Evolutionary conservation across 2,888 invertebrate genomes (phyloP).

Genomic region (Mechanitis mazaeus): DNA sequence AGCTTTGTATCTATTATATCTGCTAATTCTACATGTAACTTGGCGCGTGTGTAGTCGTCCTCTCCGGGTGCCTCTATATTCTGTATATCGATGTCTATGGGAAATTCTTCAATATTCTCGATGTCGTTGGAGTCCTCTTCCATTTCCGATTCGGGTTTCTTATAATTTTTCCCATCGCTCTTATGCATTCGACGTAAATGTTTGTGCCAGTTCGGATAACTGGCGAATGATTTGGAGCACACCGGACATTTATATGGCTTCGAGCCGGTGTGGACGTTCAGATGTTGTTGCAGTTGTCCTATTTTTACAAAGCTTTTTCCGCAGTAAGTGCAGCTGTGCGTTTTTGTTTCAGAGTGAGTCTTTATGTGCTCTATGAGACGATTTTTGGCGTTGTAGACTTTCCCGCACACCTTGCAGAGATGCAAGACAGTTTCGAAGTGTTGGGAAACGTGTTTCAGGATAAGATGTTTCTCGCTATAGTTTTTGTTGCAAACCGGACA

Average conservation of each 20-base stretch:
- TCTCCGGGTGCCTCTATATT: neutral
- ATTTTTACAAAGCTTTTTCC: conserved; percentile 59
- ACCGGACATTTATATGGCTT: conserved; percentile 74
- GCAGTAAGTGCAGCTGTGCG: conserved; percentile 71
- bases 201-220: conserved; percentile 76
- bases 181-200: conserved; percentile 65
- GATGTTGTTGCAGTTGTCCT: conserved; percentile 64
- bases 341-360: conserved; percentile 59
- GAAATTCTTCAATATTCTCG: conserved; percentile 10
- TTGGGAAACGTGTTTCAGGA: conserved; percentile 51
- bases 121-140: conserved; percentile 16
- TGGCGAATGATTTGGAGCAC: conserved; percentile 75
- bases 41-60: conserved; percentile 7
- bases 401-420: conserved; percentile 77
- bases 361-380: conserved; percentile 55
- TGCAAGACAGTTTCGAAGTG: conserved; percentile 59
- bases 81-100: conserved; percentile 5
- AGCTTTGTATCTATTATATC: neutral
- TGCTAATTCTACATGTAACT: conserved; percentile 11
- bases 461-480: conserved; percentile 67
- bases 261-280: conserved; percentile 75
- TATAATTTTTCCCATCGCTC: conserved; percentile 36
- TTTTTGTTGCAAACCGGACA: conserved; percentile 77
- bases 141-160: conserved; percentile 20
- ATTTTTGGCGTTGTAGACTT: conserved; percentile 66